Percentiles rank a stretch among this genome's conserved stretches.
Evolutionary conservation across 1,140 invertebrate species (phyloP).

Genomic region (Drosophila serrata): DNA sequence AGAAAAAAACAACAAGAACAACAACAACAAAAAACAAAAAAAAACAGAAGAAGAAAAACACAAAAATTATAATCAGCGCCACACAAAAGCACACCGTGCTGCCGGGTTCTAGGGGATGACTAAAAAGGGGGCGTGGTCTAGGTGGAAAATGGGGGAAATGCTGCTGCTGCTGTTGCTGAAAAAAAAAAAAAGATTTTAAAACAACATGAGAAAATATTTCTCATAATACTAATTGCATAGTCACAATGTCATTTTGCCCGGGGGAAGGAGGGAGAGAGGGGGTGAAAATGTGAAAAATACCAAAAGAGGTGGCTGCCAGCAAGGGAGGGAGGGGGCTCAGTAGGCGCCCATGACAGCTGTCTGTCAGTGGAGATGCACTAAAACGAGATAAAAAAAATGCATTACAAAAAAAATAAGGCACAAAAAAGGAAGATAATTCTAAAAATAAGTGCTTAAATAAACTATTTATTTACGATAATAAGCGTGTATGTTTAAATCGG

Average conservation of each 20-base stretch:
- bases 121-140: conserved; percentile 6
- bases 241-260: conserved; percentile 83
- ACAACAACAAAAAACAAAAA: conserved; percentile 8
- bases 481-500: too few relatives aligned
- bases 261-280: conserved; percentile 1
- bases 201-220: conserved; percentile 79
- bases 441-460: not conserved
- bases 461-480: too few relatives aligned
- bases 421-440: not conserved
- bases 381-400: conserved; percentile 44
- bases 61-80: conserved; percentile 80
- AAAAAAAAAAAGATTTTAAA: conserved; percentile 26
- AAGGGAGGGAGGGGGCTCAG: not conserved
- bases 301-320: conserved; percentile 5
- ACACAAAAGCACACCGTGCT: conserved; percentile 77
- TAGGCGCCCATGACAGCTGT: conserved; percentile 66
- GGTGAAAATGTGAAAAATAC: conserved; percentile 9
- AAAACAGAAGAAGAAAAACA: conserved; percentile 40
- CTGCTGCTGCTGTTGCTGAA: too few relatives aligned
- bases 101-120: conserved; percentile 9
- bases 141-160: conserved; percentile 22
- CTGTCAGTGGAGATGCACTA: conserved; percentile 57
- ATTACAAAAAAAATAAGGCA: conserved; percentile 9
- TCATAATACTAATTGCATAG: conserved; percentile 85
- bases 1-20: conserved; percentile 14